Base-by-base conservation (phyloP, 2,888 invertebrate genomes). In the Muscina levida region DNA sequence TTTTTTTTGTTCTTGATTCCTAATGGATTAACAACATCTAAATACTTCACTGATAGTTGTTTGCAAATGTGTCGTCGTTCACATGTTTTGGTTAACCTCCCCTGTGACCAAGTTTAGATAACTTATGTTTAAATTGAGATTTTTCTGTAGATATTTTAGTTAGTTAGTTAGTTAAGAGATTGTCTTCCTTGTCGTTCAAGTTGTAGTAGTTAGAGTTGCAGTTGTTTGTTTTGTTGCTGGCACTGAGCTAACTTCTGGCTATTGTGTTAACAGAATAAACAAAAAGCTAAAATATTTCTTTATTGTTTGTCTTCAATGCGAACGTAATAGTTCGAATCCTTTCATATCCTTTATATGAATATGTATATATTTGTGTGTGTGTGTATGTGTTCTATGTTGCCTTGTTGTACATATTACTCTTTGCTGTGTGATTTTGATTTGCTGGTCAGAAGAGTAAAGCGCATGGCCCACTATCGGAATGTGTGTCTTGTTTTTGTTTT, bases 101-200 rank as follows among this genome's bases (percentile, higher is more conserved):
- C 39, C 17, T 37, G 37, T 37, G 37, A 19, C 19, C 22, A 39
- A 39, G 39, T 24, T 5, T 17, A 62, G 39, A 62, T 39, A 62
- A 62, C 19, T 62, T 62, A 17, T 59, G 59, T 37, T 39, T 59
- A 62, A 62, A 62, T 62, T 62, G 42, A 62, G 42, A 62, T 62
- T 62, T 62, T 17, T 42, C 8, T 22, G 39, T n/a, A 22, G 42
- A 42, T 62, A 39, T 42, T n/a, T 62, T 62, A 62, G 19, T 62
- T 42, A 19, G 62, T 22, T 42, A n/a, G n/a, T n/a, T n/a, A n/a
- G n/a, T n/a, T n/a, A n/a, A n/a, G 62, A 37, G 22, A 42, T 19
- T 22, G 62, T 42, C 42, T 17, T 39, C 62, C 11, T 42, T 3
- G 22, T 62, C 26, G n/a, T n/a, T n/a, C n/a, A n/a, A n/a, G 37